Base-by-base conservation (phyloP, 2,113 vertebrate species). In the Neofelis nebulosa region DNA sequence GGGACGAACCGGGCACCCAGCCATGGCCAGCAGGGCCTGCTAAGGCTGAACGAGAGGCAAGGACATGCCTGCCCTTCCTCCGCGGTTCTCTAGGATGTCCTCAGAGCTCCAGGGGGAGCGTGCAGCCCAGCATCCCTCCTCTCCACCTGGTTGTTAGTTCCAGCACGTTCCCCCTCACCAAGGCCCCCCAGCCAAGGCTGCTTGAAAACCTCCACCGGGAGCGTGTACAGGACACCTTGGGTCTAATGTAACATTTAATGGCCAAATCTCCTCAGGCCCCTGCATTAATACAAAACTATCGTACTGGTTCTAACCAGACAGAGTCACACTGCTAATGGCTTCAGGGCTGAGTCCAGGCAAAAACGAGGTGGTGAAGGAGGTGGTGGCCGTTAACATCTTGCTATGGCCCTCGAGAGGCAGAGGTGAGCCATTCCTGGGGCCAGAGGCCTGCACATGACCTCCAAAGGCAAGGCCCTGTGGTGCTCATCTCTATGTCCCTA, bases 171-270 rank as follows among this genome's bases (percentile, higher is more conserved):
- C 94, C 92, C 71, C 94, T 96, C 92, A 50, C 93, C 41, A 45
- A 85, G 92, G 73, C 89, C 97, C 97, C 97, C 96, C 92, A 98
- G 91, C 61, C 96, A 96, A 96, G 85, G 81, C 97, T 97, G 97
- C 97, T 94, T 96, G 84, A 61, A 96, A 96, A 96, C 95, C 96
- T 98, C 97, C 95, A 91, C 91, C 1, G 91, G 97, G 97, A 98
- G 36, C 74, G 0, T 97, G 84, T 98, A 93, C 95, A 98, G 98
- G 98, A 98, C 97, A 98, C 97, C 97, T 97, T 96, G 96, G 97
- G 96, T 98, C 97, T 98, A 96, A 98, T 98, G 97, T 97, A 96
- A 97, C 97, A 98, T 97, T 98, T 98, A 98, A 98, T 97, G 95
- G 85, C 92, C 97, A 97, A 69, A 80, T 96, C 97, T 98, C 95